Evolutionary conservation across 2,888 invertebrate species (phyloP).

Genomic region (Papilio gigon): DNA sequence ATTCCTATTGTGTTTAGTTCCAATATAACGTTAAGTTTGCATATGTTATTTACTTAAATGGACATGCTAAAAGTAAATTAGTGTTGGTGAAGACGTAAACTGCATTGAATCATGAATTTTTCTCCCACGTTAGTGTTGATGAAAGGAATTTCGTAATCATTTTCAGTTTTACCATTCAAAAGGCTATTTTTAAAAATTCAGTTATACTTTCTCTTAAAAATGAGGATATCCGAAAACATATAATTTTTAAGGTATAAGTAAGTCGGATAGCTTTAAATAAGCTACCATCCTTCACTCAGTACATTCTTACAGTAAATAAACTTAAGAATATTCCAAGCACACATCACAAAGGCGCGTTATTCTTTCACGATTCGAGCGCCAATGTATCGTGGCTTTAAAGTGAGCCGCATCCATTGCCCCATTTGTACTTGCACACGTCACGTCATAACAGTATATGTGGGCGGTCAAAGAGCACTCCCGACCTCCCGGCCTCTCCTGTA

Average conservation of each 20-base stretch:
- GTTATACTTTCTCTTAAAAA: too few species aligned
- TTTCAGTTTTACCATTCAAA: too few species aligned
- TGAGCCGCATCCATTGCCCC: conserved; percentile 32
- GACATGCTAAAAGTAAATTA: not conserved
- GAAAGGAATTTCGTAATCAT: too few species aligned
- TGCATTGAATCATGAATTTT: too few species aligned
- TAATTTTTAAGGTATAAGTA: too few species aligned
- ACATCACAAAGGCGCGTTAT: conserved; percentile 21
- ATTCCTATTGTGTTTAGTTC: not conserved
- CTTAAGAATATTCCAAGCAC: not conserved
- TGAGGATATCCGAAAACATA: too few species aligned
- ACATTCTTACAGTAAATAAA: not conserved
- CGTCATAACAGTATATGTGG: conserved; percentile 36
- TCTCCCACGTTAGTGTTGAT: too few species aligned
- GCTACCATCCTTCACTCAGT: too few species aligned
- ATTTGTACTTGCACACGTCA: conserved; percentile 38
- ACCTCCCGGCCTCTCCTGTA: conserved; percentile 15
- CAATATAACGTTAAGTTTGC: not conserved
- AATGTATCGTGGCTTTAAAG: conserved; percentile 24
- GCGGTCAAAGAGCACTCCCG: conserved; percentile 39
- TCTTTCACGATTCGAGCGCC: conserved; percentile 13
- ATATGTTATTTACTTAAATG: not conserved
- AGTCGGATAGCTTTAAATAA: too few species aligned
- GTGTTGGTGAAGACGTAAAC: too few species aligned
- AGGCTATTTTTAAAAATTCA: too few species aligned